phyloP scores from a whole-genome alignment of 2,797 vertebrate species.

The Coracias cyanogaster region DNA sequence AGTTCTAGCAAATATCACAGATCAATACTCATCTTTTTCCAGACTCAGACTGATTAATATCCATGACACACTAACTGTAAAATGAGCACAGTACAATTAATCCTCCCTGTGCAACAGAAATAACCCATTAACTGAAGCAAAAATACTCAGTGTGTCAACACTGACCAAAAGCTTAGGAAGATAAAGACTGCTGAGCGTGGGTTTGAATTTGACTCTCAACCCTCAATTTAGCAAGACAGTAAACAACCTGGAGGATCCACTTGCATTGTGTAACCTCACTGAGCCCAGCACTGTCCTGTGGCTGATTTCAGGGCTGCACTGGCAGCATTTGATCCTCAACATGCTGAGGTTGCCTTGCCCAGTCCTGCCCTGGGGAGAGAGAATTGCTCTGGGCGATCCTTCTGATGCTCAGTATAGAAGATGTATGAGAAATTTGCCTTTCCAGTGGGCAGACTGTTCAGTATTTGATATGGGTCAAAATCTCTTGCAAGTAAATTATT shows the following conservation, averaged over 20 bases:
- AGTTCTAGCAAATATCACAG: conserved; percentile 17
- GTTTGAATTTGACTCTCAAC: neutral
- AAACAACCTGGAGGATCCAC: neutral
- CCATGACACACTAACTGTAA: conserved; percentile 30
- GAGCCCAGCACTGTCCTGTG: neutral
- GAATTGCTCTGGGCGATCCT: neutral
- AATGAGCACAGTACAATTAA: neutral
- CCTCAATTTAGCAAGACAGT: neutral
- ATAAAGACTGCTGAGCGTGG: neutral
- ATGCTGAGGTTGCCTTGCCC: rapidly evolving
- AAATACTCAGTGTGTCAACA: neutral
- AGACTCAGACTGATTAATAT: conserved; percentile 42
- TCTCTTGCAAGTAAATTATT: neutral
- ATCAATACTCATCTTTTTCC: conserved; percentile 57
- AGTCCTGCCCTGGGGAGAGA: neutral
- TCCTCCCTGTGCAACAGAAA: conserved; percentile 21
- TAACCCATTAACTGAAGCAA: conserved; percentile 24
- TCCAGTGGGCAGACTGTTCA: neutral
- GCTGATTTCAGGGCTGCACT: neutral
- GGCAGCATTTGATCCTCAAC: rapidly evolving
- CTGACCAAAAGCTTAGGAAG: neutral
- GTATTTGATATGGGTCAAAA: neutral
- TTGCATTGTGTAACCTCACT: neutral
- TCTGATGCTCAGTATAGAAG: neutral
- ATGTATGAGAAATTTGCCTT: neutral